phyloP scores from a whole-genome alignment of 2,888 invertebrate species.

The Nudaria mundana region DNA sequence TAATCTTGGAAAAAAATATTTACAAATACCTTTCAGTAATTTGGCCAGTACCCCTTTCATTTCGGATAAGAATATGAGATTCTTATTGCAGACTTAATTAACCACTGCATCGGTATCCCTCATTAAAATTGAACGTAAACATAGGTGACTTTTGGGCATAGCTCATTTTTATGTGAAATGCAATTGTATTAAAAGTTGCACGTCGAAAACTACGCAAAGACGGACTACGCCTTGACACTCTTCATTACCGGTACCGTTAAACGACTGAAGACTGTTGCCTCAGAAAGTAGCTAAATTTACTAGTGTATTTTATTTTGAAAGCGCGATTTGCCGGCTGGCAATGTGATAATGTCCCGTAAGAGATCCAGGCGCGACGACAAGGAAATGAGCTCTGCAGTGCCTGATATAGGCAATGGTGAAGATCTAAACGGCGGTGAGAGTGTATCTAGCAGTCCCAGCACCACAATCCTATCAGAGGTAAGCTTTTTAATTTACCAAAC shows the following conservation, averaged over 20 bases:
- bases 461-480: slow-evolving; percentile 44
- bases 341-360: slow-evolving; percentile 76
- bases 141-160: too few relatives aligned
- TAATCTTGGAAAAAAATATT: too few relatives aligned
- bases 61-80: too few relatives aligned
- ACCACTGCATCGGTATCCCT: too few relatives aligned
- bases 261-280: background rate
- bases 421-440: slow-evolving; percentile 58
- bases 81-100: too few relatives aligned
- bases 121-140: too few relatives aligned
- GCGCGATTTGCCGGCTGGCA: slow-evolving; percentile 24
- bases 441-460: slow-evolving; percentile 49
- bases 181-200: too few relatives aligned
- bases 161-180: too few relatives aligned
- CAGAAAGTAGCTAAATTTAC: background rate
- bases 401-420: slow-evolving; percentile 48
- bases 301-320: slow-evolving; percentile 9
- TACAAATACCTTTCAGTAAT: slow-evolving; percentile 11
- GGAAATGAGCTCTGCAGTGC: slow-evolving; percentile 60
- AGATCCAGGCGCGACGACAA: slow-evolving; percentile 54
- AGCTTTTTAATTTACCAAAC: background rate
- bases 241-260: background rate
- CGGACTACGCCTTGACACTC: background rate
- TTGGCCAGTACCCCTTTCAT: too few relatives aligned
- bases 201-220: slow-evolving; percentile 10